Percentiles rank a stretch among this genome's conserved stretches.
phyloP scores from a whole-genome alignment of 2,113 vertebrate species.

The Pygoscelis adeliae region DNA sequence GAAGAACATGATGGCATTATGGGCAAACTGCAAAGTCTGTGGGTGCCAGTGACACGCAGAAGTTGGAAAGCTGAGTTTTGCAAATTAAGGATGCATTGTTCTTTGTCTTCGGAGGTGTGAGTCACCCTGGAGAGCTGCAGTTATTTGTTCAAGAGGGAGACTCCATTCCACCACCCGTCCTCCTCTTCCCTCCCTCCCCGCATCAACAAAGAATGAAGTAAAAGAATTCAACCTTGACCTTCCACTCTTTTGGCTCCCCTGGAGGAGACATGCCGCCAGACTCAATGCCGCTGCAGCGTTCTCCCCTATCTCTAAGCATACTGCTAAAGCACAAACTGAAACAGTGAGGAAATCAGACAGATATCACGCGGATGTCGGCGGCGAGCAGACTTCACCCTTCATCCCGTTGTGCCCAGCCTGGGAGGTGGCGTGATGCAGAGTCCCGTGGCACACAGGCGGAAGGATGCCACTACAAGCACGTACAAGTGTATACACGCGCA shows the following conservation, averaged over 20 bases:
- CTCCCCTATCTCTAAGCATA: neutral
- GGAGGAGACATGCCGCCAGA: neutral
- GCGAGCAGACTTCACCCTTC: neutral
- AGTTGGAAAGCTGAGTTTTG: neutral
- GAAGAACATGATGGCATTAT: neutral
- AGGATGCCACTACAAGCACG: neutral
- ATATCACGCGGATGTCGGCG: fast-evolving
- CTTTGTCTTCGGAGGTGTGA: neutral
- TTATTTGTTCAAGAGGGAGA: neutral
- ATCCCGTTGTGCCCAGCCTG: neutral
- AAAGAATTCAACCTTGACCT: neutral
- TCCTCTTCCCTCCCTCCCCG: neutral
- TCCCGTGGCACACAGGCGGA: fast-evolving
- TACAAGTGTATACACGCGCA: fast-evolving
- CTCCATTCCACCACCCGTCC: neutral
- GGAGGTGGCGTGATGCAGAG: neutral
- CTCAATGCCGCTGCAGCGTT: neutral
- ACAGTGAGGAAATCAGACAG: neutral
- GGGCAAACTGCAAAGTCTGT: neutral
- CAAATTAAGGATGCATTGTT: neutral
- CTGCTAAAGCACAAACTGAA: neutral
- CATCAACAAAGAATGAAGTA: neutral
- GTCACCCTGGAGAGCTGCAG: neutral
- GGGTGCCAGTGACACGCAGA: neutral
- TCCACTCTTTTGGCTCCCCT: neutral